Base-by-base conservation (phyloP, 2,113 vertebrate species). In the Halcyon senegalensis region DNA sequence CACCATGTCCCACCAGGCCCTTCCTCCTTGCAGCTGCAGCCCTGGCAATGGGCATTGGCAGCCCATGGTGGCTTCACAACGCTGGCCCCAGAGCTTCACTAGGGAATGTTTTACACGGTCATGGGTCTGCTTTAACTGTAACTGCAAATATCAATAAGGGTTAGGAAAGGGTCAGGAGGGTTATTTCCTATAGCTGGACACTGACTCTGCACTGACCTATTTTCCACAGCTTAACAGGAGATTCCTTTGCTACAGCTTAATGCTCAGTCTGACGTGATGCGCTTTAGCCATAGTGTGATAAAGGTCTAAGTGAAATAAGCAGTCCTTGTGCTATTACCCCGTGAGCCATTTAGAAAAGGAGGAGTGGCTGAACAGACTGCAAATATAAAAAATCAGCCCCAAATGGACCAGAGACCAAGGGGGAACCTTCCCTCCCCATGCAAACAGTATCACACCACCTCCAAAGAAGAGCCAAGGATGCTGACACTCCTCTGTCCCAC, bases 1-100 rank as follows among this genome's bases (percentile, higher is more conserved):
- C 2, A 2, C 9, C 3, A 0, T 7, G 31, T 7, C 24, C 9
- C 7, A 4, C 1, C 0, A 1, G 10, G 33, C 19, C 30, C 25
- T 10, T 28, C 46, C 35, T 69, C 69, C 48, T 43, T 17, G 9
- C 16, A 8, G 28, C 37, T n/a, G 43, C 33, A 69, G 78, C 15
- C 30, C 25, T 7, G 9, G 30, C 53, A 12, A 30, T 1, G 11
- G 27, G 18, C 27, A 83, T 4, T 41, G 13, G 30, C 60, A 60
- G 27, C 44, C 56, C 43, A 13, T 0, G 46, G 35, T 35, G 53
- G 11, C 31, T 46, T 28, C 28, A 7, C 31, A 23, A 15, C 60
- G 8, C 64, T 4, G 4, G n/a, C 31, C 41, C 14, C 2, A 3
- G 10, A 30, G 2, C 56, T 74, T 37, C 62, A 25, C 14, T 25